These are phyloP conservation scores for Rostratula benghalensis DNA, from an alignment of 2,113 vertebrate genomes.

Conservation along the genomic window DNA sequence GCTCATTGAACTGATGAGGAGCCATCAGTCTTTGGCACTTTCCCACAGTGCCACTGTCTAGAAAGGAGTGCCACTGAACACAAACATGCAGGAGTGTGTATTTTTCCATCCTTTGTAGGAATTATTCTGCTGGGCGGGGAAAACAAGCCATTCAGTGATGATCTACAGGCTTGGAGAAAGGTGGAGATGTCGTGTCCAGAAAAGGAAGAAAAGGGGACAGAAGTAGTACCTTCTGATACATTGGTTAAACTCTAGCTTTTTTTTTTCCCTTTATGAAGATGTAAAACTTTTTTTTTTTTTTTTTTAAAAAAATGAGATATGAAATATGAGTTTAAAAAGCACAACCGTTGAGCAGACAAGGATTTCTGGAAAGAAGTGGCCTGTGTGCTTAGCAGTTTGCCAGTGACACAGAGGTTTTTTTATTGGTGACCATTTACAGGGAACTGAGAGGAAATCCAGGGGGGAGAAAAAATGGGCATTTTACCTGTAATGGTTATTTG, in stretches of 20 bases:
- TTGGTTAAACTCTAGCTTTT: background rate
- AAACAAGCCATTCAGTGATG: slow-evolving; percentile 43
- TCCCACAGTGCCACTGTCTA: background rate
- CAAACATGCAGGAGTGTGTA: background rate
- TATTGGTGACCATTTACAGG: background rate
- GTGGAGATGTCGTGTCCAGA: background rate
- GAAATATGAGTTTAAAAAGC: background rate
- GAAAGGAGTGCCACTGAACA: background rate
- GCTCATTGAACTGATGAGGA: background rate
- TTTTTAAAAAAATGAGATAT: background rate
- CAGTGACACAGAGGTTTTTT: background rate
- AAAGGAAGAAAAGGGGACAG: background rate
- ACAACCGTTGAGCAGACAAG: background rate
- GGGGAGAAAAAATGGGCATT: background rate
- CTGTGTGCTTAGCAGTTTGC: background rate
- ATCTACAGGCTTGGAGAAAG: slow-evolving; percentile 1
- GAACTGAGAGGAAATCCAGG: background rate
- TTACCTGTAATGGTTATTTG: background rate
- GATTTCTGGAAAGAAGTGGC: background rate
- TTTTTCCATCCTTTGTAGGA: background rate
- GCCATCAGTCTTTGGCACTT: background rate
- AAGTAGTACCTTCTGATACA: background rate
- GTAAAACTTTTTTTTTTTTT: background rate
- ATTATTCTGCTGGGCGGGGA: background rate
- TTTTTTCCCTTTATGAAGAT: background rate